These are phyloP conservation scores for Cyprinodon diabolis DNA, from an alignment of 2,797 vertebrate genomes.

Conservation along the genomic window DNA sequence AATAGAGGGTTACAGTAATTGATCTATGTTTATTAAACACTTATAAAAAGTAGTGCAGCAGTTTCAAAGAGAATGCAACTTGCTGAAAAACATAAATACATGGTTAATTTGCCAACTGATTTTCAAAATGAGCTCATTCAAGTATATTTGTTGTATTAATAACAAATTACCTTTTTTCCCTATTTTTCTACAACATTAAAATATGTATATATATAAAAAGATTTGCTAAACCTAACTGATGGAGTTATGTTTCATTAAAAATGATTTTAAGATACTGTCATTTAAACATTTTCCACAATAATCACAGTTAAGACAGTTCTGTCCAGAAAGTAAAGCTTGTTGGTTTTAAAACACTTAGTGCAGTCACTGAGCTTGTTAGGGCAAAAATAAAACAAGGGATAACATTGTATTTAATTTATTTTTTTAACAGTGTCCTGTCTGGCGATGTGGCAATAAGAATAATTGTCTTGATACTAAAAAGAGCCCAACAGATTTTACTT, in stretches of 20 bases:
- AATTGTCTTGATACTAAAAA: no score
- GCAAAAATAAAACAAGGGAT: not conserved
- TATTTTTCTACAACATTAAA: no score
- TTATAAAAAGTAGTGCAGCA: not conserved
- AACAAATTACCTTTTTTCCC: no score
- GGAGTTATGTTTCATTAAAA: not conserved
- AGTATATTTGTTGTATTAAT: not conserved
- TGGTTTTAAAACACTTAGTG: not conserved
- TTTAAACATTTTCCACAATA: not conserved
- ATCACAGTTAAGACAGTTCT: not conserved
- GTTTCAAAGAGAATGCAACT: not conserved
- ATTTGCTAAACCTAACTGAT: not conserved
- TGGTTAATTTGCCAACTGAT: not conserved
- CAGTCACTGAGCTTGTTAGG: not conserved
- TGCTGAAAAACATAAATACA: not conserved
- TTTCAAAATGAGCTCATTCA: not conserved
- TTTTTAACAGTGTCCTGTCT: no score
- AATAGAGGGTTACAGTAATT: not conserved
- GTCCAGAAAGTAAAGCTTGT: not conserved
- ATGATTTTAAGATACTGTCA: not conserved
- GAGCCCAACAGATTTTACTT: no score
- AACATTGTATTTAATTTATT: not conserved
- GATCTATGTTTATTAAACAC: not conserved
- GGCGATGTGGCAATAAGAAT: no score
- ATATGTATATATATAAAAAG: no score